Percentiles rank a stretch among this genome's conserved stretches.
Conservation (phyloP, 2,888 invertebrate species). For the Tinea semifulvella region DNA sequence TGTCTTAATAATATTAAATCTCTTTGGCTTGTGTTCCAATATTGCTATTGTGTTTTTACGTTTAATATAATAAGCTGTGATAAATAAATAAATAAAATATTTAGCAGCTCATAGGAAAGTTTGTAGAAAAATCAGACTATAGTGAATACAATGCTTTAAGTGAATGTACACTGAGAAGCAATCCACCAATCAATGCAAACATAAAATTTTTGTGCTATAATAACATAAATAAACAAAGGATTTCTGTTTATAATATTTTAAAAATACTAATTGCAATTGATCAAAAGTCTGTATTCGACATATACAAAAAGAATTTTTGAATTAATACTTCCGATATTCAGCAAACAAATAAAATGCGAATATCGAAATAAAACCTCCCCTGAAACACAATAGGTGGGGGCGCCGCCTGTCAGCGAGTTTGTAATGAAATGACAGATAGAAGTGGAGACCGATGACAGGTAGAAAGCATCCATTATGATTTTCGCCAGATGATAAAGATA, state of each 20-base stretch:
- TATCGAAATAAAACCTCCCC: constrained; percentile 12
- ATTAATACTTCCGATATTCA: constrained; percentile 10
- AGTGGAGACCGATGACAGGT: constrained; percentile 37
- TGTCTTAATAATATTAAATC: too few species aligned
- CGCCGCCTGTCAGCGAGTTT: constrained; percentile 22
- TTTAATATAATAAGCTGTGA: too few species aligned
- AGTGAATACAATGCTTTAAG: too few species aligned
- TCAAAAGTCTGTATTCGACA: constrained; percentile 2
- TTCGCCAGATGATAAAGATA: constrained; percentile 22
- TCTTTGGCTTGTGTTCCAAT: too few species aligned
- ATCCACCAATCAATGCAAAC: background rate
- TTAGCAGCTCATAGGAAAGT: too few species aligned
- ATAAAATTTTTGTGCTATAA: background rate
- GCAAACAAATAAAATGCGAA: constrained; percentile 7
- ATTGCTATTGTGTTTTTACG: too few species aligned
- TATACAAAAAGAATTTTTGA: constrained; percentile 1
- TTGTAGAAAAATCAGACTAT: too few species aligned
- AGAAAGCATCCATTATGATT: constrained; percentile 38
- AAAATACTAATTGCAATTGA: constrained; percentile 9
- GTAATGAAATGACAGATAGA: constrained; percentile 26
- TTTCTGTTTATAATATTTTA: background rate
- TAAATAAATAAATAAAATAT: too few species aligned
- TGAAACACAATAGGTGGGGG: constrained; percentile 11
- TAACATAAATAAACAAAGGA: background rate
- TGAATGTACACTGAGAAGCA: too few species aligned